These are phyloP conservation scores for Euspilapteryx auroguttella DNA, from an alignment of 2,888 invertebrate genomes.

Conservation along the genomic window DNA sequence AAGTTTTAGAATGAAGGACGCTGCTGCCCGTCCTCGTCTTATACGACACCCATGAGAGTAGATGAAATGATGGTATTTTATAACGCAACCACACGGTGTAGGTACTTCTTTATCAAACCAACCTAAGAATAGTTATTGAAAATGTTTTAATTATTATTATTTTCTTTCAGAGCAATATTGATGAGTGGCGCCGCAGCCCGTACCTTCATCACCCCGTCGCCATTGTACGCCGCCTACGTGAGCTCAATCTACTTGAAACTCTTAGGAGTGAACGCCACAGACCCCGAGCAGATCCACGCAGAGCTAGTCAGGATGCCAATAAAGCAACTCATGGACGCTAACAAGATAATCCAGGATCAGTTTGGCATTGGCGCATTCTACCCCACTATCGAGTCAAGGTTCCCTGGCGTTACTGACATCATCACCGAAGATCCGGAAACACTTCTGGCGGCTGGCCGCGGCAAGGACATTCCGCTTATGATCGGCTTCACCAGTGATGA, in stretches of 20 bases:
- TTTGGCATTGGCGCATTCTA: conserved; percentile 26
- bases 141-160: too few relatives aligned
- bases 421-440: conserved; percentile 31
- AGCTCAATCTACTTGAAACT: conserved; percentile 21
- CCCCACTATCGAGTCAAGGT: conserved; percentile 30
- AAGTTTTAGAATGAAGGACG: too few relatives aligned
- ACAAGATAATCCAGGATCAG: conserved; percentile 18
- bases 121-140: too few relatives aligned
- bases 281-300: conserved; percentile 22
- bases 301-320: conserved; percentile 23
- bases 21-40: too few relatives aligned
- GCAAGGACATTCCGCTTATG: conserved; percentile 27
- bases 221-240: conserved; percentile 19
- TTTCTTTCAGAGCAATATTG: conserved; percentile 26
- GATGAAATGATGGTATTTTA: too few relatives aligned
- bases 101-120: too few relatives aligned
- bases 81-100: too few relatives aligned
- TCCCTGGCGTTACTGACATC: conserved; percentile 26
- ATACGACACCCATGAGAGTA: too few relatives aligned
- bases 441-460: conserved; percentile 22
- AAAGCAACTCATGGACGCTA: conserved; percentile 24
- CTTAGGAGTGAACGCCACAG: conserved; percentile 38
- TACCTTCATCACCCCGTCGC: conserved; percentile 25
- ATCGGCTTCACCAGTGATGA: conserved; percentile 34
- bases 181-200: conserved; percentile 34